Evolutionary conservation across 1,140 invertebrate species (phyloP), one percentile per base, ranked within the genome.

Genomic region (Halictus rubicundus): DNA sequence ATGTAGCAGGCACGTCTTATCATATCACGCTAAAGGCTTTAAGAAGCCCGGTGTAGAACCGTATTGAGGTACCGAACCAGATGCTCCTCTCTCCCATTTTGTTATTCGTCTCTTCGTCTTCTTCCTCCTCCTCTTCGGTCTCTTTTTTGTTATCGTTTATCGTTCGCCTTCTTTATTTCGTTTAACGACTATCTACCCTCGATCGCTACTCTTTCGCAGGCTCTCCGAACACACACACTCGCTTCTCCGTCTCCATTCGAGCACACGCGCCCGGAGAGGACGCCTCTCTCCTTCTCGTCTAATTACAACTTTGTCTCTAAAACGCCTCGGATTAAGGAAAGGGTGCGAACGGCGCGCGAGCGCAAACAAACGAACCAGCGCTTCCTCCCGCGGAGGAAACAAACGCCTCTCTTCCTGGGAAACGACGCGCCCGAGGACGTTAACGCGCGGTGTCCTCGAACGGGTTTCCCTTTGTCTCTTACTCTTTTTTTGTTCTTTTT

Each of bases 1-100:
- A 78, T 90, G 87, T 90, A 92, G 90, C 92, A 93, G 92, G 92
- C 92, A 93, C 92, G 91, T 93, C 90, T 93, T 93, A 90, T 92
- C 83, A 91, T 93, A 93, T 93, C 90, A 93, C 92, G 90, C 92
- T 93, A 92, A 87, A 93, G 92, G 91, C 90, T 91, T 87, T 64
- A 87, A 88, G 83, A 80, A 89, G 84, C 82, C 86, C 84, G 82
- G 75, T 86, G 73, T 85, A 84, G 87, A 88, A 89, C 83, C 86
- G 87, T 85, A 84, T 77, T 75, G 77, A 86, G 73, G 86, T 89
- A 88, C 83, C 82, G 83, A 87, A 88, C 78, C 79, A 85, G 87
- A 85, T 86, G 81, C 82, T 77, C 66, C 66, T 42, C 25, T 42
- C n/a, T 16, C n/a, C n/a, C 23, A 32, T 60, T 83, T 73, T 60